Base-by-base conservation (phyloP, 2,888 invertebrate genomes). In the Phyllotreta cruciferae region DNA sequence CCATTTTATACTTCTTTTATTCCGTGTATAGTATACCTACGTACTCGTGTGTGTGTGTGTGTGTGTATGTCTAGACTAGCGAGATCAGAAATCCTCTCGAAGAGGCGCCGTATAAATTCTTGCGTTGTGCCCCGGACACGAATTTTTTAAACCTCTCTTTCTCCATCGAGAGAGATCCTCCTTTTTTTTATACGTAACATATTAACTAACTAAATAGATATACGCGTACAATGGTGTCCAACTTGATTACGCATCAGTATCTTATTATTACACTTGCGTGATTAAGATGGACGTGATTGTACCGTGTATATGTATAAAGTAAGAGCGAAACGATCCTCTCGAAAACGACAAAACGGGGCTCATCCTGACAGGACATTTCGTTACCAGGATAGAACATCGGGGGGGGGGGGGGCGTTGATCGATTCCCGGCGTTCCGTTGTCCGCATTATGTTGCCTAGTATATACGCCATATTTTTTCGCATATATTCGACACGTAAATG, bases 401-500 rank as follows among this genome's bases (percentile, higher is more conserved):
- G n/a, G n/a, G n/a, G n/a, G n/a, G n/a, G n/a, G n/a, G n/a, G n/a
- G 24, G 24, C 24, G 24, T 24, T 79, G 79, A 80, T 80, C 79
- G 80, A 79, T 80, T 78, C 78, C 77, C 78, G 74, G 57, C 63
- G 53, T 63, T 63, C 60, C 52, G 60, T 60, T 78, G 77, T 78
- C 63, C 76, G 78, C 78, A 79, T 79, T 78, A 79, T 79, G 79
- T 79, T 78, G 24, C 24, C 24, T 24, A 75, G 76, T 77, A 78
- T 77, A 78, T 78, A 76, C 71, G 77, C 76, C 77, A 76, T 78
- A 77, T 78, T 79, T 80, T 79, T 78, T 78, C 78, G 77, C 79
- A 78, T 76, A 76, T 78, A 77, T 74, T 75, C 78, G 77, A 81
- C 81, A 81, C 77, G 81, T 78, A 80, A 81, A 81, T 81, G 81